These are phyloP conservation scores for Anomalospiza imberbis DNA, from an alignment of 2,797 vertebrate species.

Conservation along the genomic window DNA sequence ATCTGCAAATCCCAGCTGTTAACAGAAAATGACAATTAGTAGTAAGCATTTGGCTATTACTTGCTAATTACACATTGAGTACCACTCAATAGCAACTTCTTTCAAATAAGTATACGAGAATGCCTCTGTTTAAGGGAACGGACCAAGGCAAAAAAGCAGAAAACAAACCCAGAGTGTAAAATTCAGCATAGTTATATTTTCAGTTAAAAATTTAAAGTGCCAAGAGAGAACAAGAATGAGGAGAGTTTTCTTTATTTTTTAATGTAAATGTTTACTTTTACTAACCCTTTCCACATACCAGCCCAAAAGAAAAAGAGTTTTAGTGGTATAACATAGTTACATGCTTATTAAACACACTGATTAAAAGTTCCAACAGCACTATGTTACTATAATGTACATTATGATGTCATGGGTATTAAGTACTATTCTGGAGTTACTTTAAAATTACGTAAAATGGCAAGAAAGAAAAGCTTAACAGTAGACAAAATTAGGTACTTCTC, in stretches of 20 bases:
- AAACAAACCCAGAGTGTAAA: not conserved
- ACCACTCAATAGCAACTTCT: not conserved
- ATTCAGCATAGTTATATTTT: not conserved
- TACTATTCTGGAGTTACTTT: not conserved
- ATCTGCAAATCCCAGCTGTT: conserved; percentile 95
- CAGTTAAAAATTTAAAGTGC: not conserved
- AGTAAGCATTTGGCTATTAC: not conserved
- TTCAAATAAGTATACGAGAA: not conserved
- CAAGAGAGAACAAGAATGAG: not conserved
- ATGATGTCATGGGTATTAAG: not conserved
- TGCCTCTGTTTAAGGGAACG: not conserved
- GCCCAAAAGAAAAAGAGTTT: not conserved
- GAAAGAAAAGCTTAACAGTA: not conserved
- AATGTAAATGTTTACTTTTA: not conserved
- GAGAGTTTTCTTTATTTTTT: not conserved
- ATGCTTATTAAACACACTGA: not conserved
- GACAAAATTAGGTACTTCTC: not conserved
- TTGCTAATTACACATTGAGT: not conserved
- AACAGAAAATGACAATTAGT: conserved; percentile 21
- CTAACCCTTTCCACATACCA: not conserved
- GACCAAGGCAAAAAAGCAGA: not conserved
- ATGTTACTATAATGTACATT: not conserved
- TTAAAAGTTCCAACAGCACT: not conserved
- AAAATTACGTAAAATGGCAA: not conserved
- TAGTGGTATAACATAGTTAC: not conserved